phyloP scores from a whole-genome alignment of 2,888 invertebrate genomes.

The Willowsia nigromaculata region DNA sequence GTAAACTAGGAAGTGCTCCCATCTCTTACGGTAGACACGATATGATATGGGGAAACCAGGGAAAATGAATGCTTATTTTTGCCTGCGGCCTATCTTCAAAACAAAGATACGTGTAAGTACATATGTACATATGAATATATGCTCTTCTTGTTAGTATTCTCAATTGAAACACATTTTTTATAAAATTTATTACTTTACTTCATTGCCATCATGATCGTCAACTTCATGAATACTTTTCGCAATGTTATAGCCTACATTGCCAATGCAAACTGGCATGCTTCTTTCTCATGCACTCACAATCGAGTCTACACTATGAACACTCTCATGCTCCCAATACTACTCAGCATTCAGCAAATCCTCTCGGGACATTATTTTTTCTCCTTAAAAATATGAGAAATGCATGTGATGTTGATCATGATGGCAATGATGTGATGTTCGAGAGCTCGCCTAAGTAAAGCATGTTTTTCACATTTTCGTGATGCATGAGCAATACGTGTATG shows the following conservation, averaged over 20 bases:
- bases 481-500: constrained; percentile 51
- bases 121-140: not conserved
- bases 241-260: not conserved
- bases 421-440: constrained; percentile 28
- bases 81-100: not conserved
- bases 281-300: not conserved
- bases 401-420: not conserved
- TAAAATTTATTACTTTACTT: constrained; percentile 1
- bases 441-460: constrained; percentile 17
- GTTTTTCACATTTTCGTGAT: constrained; percentile 56
- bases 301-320: not conserved
- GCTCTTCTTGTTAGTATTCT: not conserved
- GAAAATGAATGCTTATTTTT: not conserved
- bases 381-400: constrained; percentile 49
- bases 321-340: not conserved
- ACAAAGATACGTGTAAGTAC: not conserved
- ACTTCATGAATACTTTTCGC: not conserved
- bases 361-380: constrained; percentile 41
- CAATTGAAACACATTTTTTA: not conserved
- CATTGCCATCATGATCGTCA: not conserved
- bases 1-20: not conserved
- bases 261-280: not conserved
- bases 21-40: not conserved
- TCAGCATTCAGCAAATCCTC: constrained; percentile 42
- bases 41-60: not conserved